These are phyloP conservation scores for Chloropsis cyanopogon DNA, from an alignment of 2,113 vertebrate genomes.

Conservation along the genomic window DNA sequence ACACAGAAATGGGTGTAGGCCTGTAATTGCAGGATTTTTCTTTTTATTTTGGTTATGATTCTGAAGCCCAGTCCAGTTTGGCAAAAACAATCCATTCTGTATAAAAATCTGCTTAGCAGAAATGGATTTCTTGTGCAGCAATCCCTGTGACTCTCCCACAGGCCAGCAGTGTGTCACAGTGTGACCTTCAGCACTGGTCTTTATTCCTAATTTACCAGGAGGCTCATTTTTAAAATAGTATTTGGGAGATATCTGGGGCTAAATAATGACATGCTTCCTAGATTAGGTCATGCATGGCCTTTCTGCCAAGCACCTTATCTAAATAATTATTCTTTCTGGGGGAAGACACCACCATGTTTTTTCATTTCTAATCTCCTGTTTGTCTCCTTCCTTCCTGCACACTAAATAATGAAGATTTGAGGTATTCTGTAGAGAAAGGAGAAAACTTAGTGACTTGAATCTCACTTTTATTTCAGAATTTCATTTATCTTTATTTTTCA, in stretches of 20 bases:
- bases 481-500: neutral
- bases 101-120: constrained; percentile 1
- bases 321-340: neutral
- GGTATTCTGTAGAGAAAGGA: neutral
- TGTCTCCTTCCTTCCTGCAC: neutral
- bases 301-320: constrained; percentile 20
- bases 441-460: neutral
- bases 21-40: neutral
- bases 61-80: neutral
- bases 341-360: neutral
- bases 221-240: neutral
- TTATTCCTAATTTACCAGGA: neutral
- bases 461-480: neutral
- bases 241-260: neutral
- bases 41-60: neutral
- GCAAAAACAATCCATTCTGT: neutral
- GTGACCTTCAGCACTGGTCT: neutral
- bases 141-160: neutral
- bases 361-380: neutral
- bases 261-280: neutral
- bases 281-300: neutral
- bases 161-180: neutral
- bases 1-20: neutral
- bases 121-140: neutral
- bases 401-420: neutral